Base-by-base conservation (phyloP, 2,113 vertebrate genomes). In the Indicator indicator region DNA sequence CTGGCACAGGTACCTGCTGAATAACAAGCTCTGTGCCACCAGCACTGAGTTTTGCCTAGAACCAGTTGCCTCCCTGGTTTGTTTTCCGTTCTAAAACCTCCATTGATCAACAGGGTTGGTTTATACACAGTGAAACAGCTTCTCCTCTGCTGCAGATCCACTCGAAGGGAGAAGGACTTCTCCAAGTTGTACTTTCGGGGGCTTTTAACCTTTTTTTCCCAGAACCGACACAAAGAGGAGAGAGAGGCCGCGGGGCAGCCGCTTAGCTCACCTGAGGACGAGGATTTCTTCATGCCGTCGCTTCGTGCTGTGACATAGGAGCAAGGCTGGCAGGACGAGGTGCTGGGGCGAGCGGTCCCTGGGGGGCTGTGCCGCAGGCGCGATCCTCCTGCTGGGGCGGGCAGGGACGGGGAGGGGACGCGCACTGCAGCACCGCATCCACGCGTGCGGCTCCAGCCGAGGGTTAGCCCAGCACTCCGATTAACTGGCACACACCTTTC, bases 221-320 rank as follows among this genome's bases (percentile, higher is more conserved):
- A 2, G 48, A 0, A 44, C 15, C 24, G 72, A 32, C 20, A 36
- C n/a, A 60, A 33, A 59, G 50, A 87, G 65, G 60, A 9, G 6
- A 44, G 70, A n/a, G 54, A 67, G 40, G 15, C 75, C 44, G 58
- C 10, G 2, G 40, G 69, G 36, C 11, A 0, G 30, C 23, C 4
- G 7, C 59, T 64, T 27, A n/a, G 93, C 97, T 97, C 94, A 97
- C 97, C 97, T 96, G 96, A 94, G 6, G 96, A 93, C 6, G 90
- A 94, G 40, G 96, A 92, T 83, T 97, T 97, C 93, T 77, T 97
- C 96, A 97, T 97, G 94, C 93, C 84, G 96, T 11, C 63, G 7
- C 44, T n/a, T 16, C 6, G 9, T 46, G 95, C 75, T 48, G 91
- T 17, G 91, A 14, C 97, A 97, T 96, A 87, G 80, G 91, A 91